These are phyloP conservation scores for Octopus sinensis DNA, from an alignment of 1,140 invertebrate species.

Conservation along the genomic window DNA sequence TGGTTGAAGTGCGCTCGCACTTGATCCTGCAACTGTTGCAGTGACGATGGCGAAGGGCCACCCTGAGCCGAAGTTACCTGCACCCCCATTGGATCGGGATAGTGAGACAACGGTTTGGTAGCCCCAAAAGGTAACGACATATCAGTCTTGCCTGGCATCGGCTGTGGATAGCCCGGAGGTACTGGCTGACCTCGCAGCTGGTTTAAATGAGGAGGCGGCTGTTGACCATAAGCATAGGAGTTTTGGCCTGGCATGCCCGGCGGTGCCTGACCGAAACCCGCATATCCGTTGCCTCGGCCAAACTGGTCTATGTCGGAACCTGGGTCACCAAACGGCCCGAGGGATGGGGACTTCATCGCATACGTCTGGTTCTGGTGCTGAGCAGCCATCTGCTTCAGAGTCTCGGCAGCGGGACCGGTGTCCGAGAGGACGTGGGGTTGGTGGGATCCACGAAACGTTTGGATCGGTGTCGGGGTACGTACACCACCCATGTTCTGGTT, in stretches of 20 bases:
- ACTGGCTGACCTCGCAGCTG: neutral
- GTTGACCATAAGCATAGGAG: conserved; percentile 3
- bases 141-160: conserved; percentile 22
- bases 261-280: conserved; percentile 22
- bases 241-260: conserved; percentile 19
- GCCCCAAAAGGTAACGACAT: conserved; percentile 35
- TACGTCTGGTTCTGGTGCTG: conserved; percentile 81
- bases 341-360: conserved; percentile 55
- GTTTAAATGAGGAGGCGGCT: conserved; percentile 4
- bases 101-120: conserved; percentile 53
- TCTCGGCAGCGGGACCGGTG: conserved; percentile 81
- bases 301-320: conserved; percentile 12
- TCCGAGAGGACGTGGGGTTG: conserved; percentile 12
- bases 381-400: conserved; percentile 91
- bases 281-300: conserved; percentile 21
- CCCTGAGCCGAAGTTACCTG: conserved; percentile 24
- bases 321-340: conserved; percentile 25
- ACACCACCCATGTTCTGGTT: conserved; percentile 19
- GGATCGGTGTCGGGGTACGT: conserved; percentile 5
- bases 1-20: conserved; percentile 51
- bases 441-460: conserved; percentile 5
- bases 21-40: conserved; percentile 56
- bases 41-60: conserved; percentile 38
- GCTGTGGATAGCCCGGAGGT: conserved; percentile 21
- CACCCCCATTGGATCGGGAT: conserved; percentile 29